Evolutionary conservation across 1,140 invertebrate species (phyloP), one percentile per base, ranked within the genome.

Genomic region (Pseudobourletiella spinata): DNA sequence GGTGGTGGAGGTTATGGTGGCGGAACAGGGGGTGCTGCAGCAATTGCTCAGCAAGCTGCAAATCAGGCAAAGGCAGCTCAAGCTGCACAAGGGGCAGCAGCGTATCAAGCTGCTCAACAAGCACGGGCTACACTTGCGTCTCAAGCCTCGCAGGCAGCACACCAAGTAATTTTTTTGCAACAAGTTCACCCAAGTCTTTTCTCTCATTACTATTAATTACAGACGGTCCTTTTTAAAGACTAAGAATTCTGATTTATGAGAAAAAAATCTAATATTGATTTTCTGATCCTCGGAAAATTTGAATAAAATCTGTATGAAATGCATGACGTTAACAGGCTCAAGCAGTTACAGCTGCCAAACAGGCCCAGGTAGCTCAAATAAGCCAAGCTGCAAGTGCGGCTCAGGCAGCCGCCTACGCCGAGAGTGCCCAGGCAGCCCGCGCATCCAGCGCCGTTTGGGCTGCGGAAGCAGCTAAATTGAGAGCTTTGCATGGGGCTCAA

Each of bases 1-100:
- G n/a, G 82, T 11, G 61, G 32, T 60, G 28, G 56, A 60, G 32
- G 68, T 51, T 51, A 63, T 29, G 61, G 61, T 44, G 46, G 59
- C 11, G 59, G 56, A 8, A 52, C 55, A 39, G 68, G 68, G n/a
- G 66, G 67, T 15, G 69, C 69, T 39, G 67, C 69, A 16, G 69
- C 64, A 1, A 62, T 70, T 58, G 69, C 69, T 18, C 66, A 68
- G 52, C 67, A 70, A 51, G 69, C 69, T 8, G 67, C 70, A 15
- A 61, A 71, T 44, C 61, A 68, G 24, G 44, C 46, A 39, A 59
- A 61, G 43, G 68, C 65, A 29, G 70, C 68, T 11, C 63, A 68
- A 35, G 63, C 60, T 16, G 68, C 68, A 14, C 68, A 71, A 59
- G 61, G 59, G 1, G 68, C 63, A 2, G 70, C 70, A 14, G 68